Evolutionary conservation across 2,888 invertebrate genomes (phyloP).

Genomic region (Clusia tigrina): DNA sequence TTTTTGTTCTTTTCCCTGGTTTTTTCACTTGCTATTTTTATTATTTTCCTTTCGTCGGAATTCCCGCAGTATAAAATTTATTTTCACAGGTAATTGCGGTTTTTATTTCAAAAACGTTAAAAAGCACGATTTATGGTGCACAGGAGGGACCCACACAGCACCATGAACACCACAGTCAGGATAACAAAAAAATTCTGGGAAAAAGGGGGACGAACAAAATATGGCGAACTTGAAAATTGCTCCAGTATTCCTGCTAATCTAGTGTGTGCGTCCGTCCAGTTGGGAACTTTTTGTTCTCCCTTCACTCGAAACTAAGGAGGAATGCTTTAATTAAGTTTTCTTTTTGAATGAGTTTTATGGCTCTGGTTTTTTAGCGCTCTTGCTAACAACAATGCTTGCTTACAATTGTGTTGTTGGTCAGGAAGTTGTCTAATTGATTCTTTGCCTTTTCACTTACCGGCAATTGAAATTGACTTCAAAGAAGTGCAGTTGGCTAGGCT

Average conservation of each 20-base stretch:
- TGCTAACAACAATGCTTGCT: too few relatives aligned
- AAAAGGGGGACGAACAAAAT: background rate
- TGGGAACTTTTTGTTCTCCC: too few relatives aligned
- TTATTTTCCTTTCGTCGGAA: constrained; percentile 7
- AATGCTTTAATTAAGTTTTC: too few relatives aligned
- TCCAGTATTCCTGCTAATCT: constrained; percentile 2
- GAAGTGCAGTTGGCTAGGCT: too few relatives aligned
- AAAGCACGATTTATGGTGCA: constrained; percentile 5
- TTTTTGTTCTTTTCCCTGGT: constrained; percentile 37
- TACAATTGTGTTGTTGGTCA: too few relatives aligned
- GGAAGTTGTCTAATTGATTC: too few relatives aligned
- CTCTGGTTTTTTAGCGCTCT: too few relatives aligned
- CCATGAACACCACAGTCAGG: background rate
- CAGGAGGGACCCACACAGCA: background rate
- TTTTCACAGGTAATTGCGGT: constrained; percentile 52
- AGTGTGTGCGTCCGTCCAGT: constrained; percentile 4
- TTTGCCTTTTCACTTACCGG: too few relatives aligned
- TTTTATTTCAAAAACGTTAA: constrained; percentile 43
- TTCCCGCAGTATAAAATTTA: constrained; percentile 20
- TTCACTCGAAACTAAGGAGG: too few relatives aligned
- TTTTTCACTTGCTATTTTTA: constrained; percentile 28
- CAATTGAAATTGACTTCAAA: too few relatives aligned
- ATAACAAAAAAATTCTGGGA: background rate
- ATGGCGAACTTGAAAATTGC: background rate
- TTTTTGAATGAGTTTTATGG: too few relatives aligned